Evolutionary conservation across 2,888 invertebrate genomes (phyloP), one percentile per base, ranked within the genome.

Genomic region (Limulus polyphemus): DNA sequence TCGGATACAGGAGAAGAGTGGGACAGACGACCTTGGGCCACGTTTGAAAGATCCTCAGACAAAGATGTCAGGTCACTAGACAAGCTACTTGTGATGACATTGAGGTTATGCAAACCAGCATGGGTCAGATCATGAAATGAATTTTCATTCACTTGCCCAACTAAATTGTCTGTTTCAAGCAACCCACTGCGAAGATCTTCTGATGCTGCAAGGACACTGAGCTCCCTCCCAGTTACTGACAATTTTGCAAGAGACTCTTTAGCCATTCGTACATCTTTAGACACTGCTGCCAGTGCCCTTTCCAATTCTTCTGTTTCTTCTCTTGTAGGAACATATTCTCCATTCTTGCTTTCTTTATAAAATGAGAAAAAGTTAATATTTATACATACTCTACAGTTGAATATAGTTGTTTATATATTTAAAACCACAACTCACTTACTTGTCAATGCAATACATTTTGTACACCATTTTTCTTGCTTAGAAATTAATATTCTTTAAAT

Each of bases 291-390:
- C 67, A 92, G 77, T 11, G 90, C 91, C 64, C 90, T 84, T 74
- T 91, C 90, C 71, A 92, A 77, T 75, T 91, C 91, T 69, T 91
- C 90, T 49, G 89, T 86, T 77, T 92, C 91, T 73, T 89, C 90
- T 74, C 83, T 81, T 57, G 85, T 82, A 50, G 85, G 84, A 71
- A 83, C 82, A 71, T 83, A 84, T 68, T 83, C 84, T n/a, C 84
- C 84, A 74, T 84, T 85, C 75, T 83, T 83, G 74, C 83, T 83
- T 72, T 82, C 83, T 83, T 71, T 13, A 75, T 74, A 66, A 67
- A 62, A 62, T 63, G 55, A 46, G 14, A 14, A 32, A n/a, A 32
- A 32, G 32, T 3, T 5, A 32, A 32, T 32, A 32, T 32, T 32
- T 32, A 32, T 32, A 32, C 32, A 32, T 32, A 1, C 32, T 32